These are phyloP conservation scores for Gallinago jamesoni DNA, from an alignment of 2,113 vertebrate genomes.

Conservation along the genomic window DNA sequence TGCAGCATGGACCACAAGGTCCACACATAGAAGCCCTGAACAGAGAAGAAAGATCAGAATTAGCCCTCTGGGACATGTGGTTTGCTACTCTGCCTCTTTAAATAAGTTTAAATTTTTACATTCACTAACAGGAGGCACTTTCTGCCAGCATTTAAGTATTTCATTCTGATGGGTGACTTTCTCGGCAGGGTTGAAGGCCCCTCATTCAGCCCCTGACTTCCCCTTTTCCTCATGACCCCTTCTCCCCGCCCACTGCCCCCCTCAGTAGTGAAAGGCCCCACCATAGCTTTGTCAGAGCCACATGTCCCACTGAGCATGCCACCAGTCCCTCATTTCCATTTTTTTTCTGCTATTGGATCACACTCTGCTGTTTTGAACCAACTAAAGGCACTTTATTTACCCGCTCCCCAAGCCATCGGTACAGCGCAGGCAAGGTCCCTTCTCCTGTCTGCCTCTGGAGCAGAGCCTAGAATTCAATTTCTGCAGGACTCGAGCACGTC, in stretches of 20 bases:
- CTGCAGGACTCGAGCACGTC: fast-evolving
- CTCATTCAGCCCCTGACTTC: neutral
- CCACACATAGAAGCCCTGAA: neutral
- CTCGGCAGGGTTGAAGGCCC: fast-evolving
- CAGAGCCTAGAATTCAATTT: neutral
- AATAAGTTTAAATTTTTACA: neutral
- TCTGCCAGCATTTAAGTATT: neutral
- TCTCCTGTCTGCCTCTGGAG: neutral
- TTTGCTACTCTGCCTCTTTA: neutral
- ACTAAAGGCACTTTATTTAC: neutral
- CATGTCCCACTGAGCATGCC: neutral
- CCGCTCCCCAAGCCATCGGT: neutral
- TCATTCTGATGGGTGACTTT: neutral
- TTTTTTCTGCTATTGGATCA: neutral
- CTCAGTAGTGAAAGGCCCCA: neutral
- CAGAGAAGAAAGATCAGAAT: neutral
- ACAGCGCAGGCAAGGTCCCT: neutral
- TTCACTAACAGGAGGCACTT: neutral
- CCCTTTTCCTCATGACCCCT: neutral
- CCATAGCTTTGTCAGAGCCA: neutral
- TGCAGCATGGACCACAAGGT: neutral
- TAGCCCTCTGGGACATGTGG: neutral
- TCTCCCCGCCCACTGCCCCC: neutral
- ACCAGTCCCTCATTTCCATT: neutral
- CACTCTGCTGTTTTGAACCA: neutral